Evolutionary conservation across 2,797 vertebrate genomes (phyloP).

Genomic region (Danio albolineatus): DNA sequence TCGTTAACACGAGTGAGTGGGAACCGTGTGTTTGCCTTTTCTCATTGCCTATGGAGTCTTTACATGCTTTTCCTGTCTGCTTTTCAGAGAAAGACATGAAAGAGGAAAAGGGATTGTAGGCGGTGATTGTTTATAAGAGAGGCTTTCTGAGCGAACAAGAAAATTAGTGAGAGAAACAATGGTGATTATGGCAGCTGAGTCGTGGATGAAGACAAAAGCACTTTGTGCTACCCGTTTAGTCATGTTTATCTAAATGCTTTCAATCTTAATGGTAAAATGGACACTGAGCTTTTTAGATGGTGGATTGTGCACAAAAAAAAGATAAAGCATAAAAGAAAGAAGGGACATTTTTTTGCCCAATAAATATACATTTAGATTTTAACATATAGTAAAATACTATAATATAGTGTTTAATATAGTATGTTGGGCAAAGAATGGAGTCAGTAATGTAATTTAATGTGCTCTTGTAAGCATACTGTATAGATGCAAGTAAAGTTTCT

Average conservation of each 20-base stretch:
- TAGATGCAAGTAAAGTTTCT: too few relatives aligned
- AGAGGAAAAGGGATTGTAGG: constrained; percentile 20
- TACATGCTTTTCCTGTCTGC: constrained; percentile 40
- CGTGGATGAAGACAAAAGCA: not conserved
- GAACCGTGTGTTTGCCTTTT: constrained; percentile 35
- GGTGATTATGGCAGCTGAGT: not conserved
- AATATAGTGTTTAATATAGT: too few relatives aligned
- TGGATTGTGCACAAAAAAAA: not conserved
- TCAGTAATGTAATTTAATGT: too few relatives aligned
- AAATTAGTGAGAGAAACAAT: constrained; percentile 28
- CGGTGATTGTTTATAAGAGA: constrained; percentile 35
- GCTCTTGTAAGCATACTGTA: too few relatives aligned
- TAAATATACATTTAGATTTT: too few relatives aligned
- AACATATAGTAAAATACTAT: too few relatives aligned
- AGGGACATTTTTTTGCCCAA: too few relatives aligned
- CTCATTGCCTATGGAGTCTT: constrained; percentile 36
- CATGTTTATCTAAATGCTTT: not conserved
- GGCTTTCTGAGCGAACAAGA: constrained; percentile 1
- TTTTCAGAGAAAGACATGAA: constrained; percentile 47
- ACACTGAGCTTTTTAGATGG: not conserved
- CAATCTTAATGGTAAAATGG: not conserved
- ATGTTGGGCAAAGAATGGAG: too few relatives aligned
- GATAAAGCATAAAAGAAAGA: too few relatives aligned
- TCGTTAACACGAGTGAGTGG: constrained; percentile 28
- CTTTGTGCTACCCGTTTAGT: not conserved